phyloP scores from a whole-genome alignment of 2,113 vertebrate genomes.

The Pelodiscus sinensis region DNA sequence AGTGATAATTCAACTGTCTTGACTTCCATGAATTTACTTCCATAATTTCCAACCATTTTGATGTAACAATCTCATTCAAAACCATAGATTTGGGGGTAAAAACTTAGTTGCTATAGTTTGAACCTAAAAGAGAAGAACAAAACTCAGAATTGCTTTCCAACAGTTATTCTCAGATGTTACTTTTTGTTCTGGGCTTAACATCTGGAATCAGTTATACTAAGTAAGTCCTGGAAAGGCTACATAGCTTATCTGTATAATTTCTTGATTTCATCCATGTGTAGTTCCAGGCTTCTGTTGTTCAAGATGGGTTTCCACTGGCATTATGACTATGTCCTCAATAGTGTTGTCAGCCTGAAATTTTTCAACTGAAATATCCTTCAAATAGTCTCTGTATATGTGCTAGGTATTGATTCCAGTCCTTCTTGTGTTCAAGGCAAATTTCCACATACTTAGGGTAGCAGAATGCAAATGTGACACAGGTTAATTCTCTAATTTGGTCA shows the following conservation, averaged over 20 bases:
- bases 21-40: not conserved
- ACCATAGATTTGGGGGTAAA: not conserved
- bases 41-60: not conserved
- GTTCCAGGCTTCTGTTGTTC: not conserved
- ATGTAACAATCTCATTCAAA: not conserved
- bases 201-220: not conserved
- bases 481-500: too few relatives aligned
- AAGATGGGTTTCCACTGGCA: not conserved
- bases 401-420: too few relatives aligned
- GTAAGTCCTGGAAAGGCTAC: not conserved
- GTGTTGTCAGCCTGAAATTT: too few relatives aligned
- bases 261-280: not conserved
- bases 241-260: not conserved
- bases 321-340: not conserved
- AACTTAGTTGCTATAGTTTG: not conserved
- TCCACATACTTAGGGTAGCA: too few relatives aligned
- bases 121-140: not conserved
- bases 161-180: not conserved
- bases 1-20: not conserved
- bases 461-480: too few relatives aligned
- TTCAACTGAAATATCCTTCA: too few relatives aligned
- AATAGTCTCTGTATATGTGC: too few relatives aligned
- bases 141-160: not conserved
- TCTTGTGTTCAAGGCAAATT: too few relatives aligned
- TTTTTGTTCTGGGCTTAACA: not conserved